Evolutionary conservation across 1,140 invertebrate genomes (phyloP), one percentile per base, ranked within the genome.

Genomic region (Sminthurinus signatus): DNA sequence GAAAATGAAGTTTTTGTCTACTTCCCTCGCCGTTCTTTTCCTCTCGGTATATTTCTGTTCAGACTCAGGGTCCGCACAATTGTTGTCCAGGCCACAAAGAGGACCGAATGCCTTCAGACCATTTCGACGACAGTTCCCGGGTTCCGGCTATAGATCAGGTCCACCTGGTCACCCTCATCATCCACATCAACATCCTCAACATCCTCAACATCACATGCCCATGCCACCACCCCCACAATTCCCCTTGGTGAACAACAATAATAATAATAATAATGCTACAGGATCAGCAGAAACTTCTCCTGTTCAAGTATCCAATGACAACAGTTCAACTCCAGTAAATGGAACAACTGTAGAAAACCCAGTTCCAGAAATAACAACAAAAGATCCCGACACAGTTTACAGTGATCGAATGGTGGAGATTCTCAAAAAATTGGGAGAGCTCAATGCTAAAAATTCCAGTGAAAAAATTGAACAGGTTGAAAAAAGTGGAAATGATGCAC

Each of bases 401-500:
- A 54, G 19, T 54, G 51, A 54, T 19, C 51, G 28, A 12, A 54
- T 54, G 51, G 17, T 54, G 4, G 51, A 54, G 25, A 27, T 54
- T 31, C 29, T 54, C 12, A 54, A 54, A 28, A 54, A 54, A 31
- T 54, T 54, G 29, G 51, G 51, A 28, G 51, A 54, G 14, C 25
- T 54, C 17, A 19, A 19, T 12, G 44, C 10, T n/a, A 21, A 5
- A 25, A 19, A 48, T n/a, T 5, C n/a, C 5, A n/a, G 23, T 5
- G n/a, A 48, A 36, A 36, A 15, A 36, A 36, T 36, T 5, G 32
- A 15, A 25, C 44, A n/a, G 23, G 8, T n/a, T 42, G 39, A 42
- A n/a, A 10, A 12, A n/a, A 12, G 10, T 12, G 39, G n/a, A 42
- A 42, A 42, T 12, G 39, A 12, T 42, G 39, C 10, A 12, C 10